Conservation (phyloP, 2,888 invertebrate genomes). For the Dynastes maya region DNA sequence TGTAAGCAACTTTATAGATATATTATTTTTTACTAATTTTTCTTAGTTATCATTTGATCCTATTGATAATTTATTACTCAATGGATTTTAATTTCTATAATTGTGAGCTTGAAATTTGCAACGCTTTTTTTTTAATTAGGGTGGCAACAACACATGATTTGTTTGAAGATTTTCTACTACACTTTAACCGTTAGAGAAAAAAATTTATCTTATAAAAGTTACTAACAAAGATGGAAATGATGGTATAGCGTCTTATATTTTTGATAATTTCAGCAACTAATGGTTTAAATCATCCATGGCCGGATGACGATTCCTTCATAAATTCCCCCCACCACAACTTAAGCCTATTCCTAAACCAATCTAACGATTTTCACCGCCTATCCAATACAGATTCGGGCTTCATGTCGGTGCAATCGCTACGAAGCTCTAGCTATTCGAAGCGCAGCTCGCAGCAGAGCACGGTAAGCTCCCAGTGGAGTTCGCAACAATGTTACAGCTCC, state of each 20-base stretch:
- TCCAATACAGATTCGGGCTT: conserved; percentile 75
- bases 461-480: conserved; percentile 68
- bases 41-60: too few relatives aligned
- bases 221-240: too few relatives aligned
- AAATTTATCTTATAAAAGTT: too few relatives aligned
- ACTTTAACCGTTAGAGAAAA: too few relatives aligned
- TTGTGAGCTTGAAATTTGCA: too few relatives aligned
- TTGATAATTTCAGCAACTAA: conserved; percentile 43
- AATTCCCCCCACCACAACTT: conserved; percentile 43
- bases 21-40: background rate
- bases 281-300: conserved; percentile 49
- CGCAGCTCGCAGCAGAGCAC: conserved; percentile 77
- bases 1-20: conserved; percentile 49
- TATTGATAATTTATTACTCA: too few relatives aligned
- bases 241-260: background rate
- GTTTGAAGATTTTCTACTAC: too few relatives aligned
- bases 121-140: too few relatives aligned
- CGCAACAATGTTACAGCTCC: conserved; percentile 60
- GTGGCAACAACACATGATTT: too few relatives aligned
- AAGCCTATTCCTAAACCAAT: conserved; percentile 58
- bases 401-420: conserved; percentile 76
- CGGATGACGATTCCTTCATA: conserved; percentile 51
- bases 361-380: conserved; percentile 63
- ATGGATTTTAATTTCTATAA: too few relatives aligned
- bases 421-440: conserved; percentile 77